phyloP scores from a whole-genome alignment of 2,797 vertebrate species.

The Ptychobarbus kaznakovi region DNA sequence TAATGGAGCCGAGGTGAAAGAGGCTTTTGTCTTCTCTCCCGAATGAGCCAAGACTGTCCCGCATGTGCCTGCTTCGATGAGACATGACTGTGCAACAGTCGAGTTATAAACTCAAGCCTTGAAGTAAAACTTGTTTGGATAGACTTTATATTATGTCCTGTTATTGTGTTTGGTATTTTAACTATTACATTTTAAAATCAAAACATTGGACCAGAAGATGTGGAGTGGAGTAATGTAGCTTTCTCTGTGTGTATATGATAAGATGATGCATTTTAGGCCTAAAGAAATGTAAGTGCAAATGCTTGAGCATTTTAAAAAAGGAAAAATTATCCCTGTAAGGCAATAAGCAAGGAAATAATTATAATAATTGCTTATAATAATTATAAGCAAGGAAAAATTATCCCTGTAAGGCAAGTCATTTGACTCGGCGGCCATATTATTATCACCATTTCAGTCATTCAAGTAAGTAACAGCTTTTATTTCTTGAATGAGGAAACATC shows the following conservation, averaged over 20 bases:
- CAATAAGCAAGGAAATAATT: too few species aligned
- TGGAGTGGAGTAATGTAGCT: neutral
- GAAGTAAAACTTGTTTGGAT: neutral
- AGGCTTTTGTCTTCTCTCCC: conserved; percentile 69
- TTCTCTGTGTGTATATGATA: neutral
- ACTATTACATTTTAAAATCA: too few species aligned
- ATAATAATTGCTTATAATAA: too few species aligned
- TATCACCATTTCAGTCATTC: neutral
- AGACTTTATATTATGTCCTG: neutral
- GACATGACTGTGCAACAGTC: conserved; percentile 16
- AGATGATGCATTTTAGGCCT: neutral
- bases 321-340: neutral
- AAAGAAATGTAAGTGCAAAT: neutral
- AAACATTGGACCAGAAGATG: neutral
- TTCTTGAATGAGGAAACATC: neutral
- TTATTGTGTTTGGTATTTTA: neutral
- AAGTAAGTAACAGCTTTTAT: neutral
- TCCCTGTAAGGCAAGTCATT: neutral
- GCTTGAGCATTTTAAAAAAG: neutral
- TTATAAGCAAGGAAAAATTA: too few species aligned
- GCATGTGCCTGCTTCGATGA: conserved; percentile 36
- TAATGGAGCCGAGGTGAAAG: conserved; percentile 72
- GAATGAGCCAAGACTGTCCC: conserved; percentile 43
- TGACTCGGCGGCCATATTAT: neutral
- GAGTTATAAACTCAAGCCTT: neutral